phyloP scores from a whole-genome alignment of 2,797 vertebrate species.

The Pogoniulus pusillus region DNA sequence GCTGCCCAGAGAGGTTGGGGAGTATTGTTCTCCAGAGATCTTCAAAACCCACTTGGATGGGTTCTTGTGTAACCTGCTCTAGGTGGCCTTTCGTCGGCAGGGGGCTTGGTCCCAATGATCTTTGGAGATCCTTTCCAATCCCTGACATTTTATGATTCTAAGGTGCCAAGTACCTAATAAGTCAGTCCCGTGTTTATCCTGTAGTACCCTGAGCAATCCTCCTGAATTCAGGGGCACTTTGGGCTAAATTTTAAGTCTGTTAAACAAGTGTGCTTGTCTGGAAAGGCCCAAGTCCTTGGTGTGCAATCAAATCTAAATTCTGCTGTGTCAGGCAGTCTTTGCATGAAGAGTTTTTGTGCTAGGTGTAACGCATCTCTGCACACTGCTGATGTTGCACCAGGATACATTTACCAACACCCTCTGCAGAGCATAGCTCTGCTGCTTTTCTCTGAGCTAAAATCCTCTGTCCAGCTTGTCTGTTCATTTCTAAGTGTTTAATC shows the following conservation, averaged over 20 bases:
- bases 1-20: no score
- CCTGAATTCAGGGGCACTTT: not conserved
- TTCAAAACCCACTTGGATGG: no score
- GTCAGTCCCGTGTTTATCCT: rapidly evolving
- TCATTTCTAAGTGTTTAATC: not conserved
- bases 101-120: no score
- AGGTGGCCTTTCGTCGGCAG: no score
- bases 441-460: not conserved
- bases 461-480: not conserved
- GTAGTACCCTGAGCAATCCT: not conserved
- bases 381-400: not conserved
- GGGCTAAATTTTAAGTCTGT: not conserved
- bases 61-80: no score
- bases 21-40: no score
- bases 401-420: not conserved
- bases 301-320: not conserved
- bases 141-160: no score
- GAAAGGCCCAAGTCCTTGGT: not conserved
- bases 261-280: not conserved
- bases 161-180: not conserved
- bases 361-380: no score
- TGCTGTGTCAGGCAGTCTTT: not conserved
- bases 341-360: not conserved
- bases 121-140: no score
- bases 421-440: not conserved